phyloP scores from a whole-genome alignment of 2,113 vertebrate genomes.

The Thamnaconus septentrionalis region DNA sequence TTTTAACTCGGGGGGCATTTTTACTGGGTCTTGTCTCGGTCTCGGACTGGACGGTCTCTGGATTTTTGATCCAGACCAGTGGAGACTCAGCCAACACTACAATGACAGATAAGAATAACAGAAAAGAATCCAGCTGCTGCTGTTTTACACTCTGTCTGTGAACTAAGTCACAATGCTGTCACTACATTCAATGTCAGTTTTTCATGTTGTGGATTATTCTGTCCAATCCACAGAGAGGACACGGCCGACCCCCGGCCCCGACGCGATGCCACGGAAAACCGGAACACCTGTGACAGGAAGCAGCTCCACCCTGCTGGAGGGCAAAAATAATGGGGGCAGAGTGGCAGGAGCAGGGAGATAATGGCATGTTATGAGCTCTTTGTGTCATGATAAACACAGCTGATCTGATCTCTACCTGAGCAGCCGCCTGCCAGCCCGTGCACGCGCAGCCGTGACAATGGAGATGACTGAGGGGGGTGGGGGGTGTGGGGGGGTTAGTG shows the following conservation, averaged over 20 bases:
- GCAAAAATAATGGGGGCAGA: conserved; percentile 28
- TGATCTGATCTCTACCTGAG: conserved; percentile 28
- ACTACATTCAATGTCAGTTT: not conserved
- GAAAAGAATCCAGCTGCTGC: too few species aligned
- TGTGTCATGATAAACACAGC: not conserved
- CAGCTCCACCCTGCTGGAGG: conserved; percentile 41
- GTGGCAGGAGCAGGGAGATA: conserved; percentile 38
- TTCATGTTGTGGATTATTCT: conserved; percentile 28
- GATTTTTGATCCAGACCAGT: too few species aligned
- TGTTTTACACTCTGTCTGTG: too few species aligned
- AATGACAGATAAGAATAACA: too few species aligned
- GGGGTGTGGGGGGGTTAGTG: too few species aligned
- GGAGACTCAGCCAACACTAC: too few species aligned
- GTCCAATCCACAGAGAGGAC: conserved; percentile 45
- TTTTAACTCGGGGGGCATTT: too few species aligned
- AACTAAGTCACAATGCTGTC: too few species aligned
- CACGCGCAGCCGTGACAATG: conserved; percentile 50
- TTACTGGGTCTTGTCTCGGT: too few species aligned
- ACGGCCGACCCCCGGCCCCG: conserved; percentile 11
- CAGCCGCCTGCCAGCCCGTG: conserved; percentile 50
- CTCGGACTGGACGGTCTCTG: too few species aligned
- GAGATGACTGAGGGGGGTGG: conserved; percentile 9
- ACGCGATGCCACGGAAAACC: conserved; percentile 33
- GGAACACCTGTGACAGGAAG: conserved; percentile 45
- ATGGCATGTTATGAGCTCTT: conserved; percentile 52